Evolutionary conservation across 2,113 vertebrate genomes (phyloP).

Genomic region (Colossoma macropomum): DNA sequence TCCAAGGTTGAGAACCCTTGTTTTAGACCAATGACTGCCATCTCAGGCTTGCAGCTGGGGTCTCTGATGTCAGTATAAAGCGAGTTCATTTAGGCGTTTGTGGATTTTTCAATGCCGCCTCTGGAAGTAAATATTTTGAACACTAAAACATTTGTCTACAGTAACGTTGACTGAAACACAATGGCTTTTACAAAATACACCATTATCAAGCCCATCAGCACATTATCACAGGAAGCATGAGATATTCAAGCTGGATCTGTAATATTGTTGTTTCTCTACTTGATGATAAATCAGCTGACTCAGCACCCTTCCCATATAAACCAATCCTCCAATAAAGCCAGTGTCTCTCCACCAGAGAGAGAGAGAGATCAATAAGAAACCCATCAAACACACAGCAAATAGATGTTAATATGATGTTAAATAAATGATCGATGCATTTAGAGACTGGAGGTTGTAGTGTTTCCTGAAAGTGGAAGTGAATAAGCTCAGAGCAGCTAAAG

Average conservation of each 20-base stretch:
- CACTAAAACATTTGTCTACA: no score
- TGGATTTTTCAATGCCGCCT: no score
- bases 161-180: no score
- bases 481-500: constrained; percentile 35
- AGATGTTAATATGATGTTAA: constrained; percentile 42
- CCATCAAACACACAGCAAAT: constrained; percentile 44
- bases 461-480: constrained; percentile 42
- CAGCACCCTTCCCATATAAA: background rate
- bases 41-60: no score
- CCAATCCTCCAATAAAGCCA: background rate
- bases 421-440: constrained; percentile 39
- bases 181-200: background rate
- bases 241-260: background rate
- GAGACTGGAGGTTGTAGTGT: constrained; percentile 32
- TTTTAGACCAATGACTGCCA: no score
- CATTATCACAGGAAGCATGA: background rate
- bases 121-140: no score
- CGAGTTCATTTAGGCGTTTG: no score
- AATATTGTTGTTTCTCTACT: background rate
- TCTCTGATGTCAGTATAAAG: no score
- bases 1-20: no score
- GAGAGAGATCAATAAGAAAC: constrained; percentile 27
- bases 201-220: background rate
- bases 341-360: background rate
- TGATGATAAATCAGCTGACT: background rate